Evolutionary conservation across 2,888 invertebrate species (phyloP).

Genomic region (Epinotia demarniana): DNA sequence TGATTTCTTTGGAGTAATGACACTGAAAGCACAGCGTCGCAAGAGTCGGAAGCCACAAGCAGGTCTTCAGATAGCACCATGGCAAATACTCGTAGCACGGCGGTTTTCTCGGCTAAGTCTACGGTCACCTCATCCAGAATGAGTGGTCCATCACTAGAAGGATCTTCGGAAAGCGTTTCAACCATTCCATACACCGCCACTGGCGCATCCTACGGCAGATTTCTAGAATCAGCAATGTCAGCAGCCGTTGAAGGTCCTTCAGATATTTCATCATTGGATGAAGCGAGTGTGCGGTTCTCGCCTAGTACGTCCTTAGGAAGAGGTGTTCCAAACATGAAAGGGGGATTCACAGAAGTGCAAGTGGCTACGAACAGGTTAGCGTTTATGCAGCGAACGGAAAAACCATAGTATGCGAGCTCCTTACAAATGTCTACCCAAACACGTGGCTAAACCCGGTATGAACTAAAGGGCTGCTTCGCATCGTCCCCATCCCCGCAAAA

Average conservation of each 20-base stretch:
- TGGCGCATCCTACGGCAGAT: background rate
- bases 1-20: background rate
- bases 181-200: background rate
- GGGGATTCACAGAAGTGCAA: background rate
- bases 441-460: too few relatives aligned
- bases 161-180: background rate
- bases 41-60: background rate
- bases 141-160: background rate
- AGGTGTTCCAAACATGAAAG: background rate
- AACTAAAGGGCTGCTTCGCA: too few relatives aligned
- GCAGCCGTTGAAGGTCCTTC: background rate
- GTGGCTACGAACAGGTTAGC: slow-evolving; percentile 8
- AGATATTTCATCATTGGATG: background rate
- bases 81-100: background rate
- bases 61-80: background rate
- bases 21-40: background rate
- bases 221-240: background rate
- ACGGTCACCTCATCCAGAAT: background rate
- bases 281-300: background rate
- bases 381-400: background rate
- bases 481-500: too few relatives aligned
- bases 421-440: too few relatives aligned
- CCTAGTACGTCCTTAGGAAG: background rate
- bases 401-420: too few relatives aligned
- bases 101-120: background rate